Evolutionary conservation across 2,888 invertebrate genomes (phyloP).

Genomic region (Torymus texanus): DNA sequence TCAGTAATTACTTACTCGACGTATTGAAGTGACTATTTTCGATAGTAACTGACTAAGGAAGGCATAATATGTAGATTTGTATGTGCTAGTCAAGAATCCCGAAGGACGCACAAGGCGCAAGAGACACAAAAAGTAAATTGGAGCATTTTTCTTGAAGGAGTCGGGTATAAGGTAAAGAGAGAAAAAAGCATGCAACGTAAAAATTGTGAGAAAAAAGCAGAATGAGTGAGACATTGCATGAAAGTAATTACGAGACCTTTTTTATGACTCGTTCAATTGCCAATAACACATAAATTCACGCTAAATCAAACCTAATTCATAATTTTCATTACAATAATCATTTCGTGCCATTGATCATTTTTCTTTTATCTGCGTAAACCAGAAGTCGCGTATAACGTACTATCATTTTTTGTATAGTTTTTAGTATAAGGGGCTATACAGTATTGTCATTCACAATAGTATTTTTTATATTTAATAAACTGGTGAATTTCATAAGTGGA

Average conservation of each 20-base stretch:
- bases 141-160: constrained; percentile 34
- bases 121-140: constrained; percentile 47
- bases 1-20: constrained; percentile 15
- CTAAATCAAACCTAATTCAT: constrained; percentile 66
- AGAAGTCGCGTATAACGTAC: constrained; percentile 30
- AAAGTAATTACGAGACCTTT: constrained; percentile 46
- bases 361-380: constrained; percentile 57
- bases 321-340: constrained; percentile 59
- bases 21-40: constrained; percentile 34
- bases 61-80: constrained; percentile 58
- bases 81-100: constrained; percentile 67
- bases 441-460: constrained; percentile 42
- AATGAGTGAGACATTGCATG: constrained; percentile 36
- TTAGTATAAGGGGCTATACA: constrained; percentile 45
- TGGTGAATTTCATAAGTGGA: constrained; percentile 13
- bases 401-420: constrained; percentile 47
- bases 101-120: constrained; percentile 65
- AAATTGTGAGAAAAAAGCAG: constrained; percentile 25
- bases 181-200: constrained; percentile 4
- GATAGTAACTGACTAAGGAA: constrained; percentile 42
- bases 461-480: constrained; percentile 16
- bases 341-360: constrained; percentile 66
- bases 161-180: constrained; percentile 18
- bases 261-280: constrained; percentile 43
- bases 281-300: constrained; percentile 56